phyloP scores from a whole-genome alignment of 2,113 vertebrate species.

The Myotis brandtii region DNA sequence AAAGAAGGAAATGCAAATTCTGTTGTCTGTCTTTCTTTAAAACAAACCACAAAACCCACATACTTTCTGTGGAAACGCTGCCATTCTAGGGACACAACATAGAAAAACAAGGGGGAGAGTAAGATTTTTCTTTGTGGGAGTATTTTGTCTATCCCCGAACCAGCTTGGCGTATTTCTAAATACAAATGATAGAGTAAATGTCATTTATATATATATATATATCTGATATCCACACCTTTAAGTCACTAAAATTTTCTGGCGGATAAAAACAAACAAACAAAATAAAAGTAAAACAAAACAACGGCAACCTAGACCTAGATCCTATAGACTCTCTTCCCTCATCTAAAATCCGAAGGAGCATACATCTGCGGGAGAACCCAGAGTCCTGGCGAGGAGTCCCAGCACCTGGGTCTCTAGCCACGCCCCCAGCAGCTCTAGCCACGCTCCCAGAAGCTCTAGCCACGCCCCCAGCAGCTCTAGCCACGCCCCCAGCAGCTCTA shows the following conservation, averaged over 20 bases:
- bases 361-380: not conserved
- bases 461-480: too few relatives aligned
- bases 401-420: not conserved
- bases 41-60: too few relatives aligned
- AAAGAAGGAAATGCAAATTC: not conserved
- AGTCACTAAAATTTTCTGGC: not conserved
- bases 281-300: not conserved
- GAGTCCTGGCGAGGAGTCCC: not conserved
- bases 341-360: not conserved
- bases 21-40: not conserved
- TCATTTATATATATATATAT: too few relatives aligned
- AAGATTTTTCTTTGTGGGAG: not conserved
- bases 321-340: not conserved
- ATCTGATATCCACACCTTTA: not conserved
- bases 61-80: not conserved
- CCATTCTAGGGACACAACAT: not conserved
- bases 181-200: not conserved
- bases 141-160: not conserved
- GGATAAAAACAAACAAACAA: too few relatives aligned
- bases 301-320: too few relatives aligned
- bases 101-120: not conserved
- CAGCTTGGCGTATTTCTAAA: not conserved
- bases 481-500: too few relatives aligned
- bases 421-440: too few relatives aligned
- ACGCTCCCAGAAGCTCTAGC: too few relatives aligned